phyloP scores from a whole-genome alignment of 1,140 invertebrate species.

The Colletes gigas region DNA sequence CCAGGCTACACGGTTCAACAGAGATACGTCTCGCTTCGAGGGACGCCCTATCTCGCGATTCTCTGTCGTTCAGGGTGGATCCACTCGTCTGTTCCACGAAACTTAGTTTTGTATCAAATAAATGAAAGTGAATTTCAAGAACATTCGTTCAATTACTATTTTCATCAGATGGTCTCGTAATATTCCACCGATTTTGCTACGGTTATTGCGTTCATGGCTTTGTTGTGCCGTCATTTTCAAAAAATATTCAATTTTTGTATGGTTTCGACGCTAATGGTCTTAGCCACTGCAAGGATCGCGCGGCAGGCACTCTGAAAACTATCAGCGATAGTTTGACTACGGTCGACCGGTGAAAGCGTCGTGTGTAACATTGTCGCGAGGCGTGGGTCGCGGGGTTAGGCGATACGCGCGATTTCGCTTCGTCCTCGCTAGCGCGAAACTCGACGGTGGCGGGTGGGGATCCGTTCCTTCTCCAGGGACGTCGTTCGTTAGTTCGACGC shows the following conservation, averaged over 20 bases:
- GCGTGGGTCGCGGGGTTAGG: slow-evolving; percentile 59
- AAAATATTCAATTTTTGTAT: too few species aligned
- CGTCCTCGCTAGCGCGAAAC: slow-evolving; percentile 43
- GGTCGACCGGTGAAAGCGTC: slow-evolving; percentile 56
- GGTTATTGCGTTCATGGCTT: too few species aligned
- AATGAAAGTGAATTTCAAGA: too few species aligned
- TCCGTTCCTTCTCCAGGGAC: slow-evolving; percentile 7
- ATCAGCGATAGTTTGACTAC: slow-evolving; percentile 27
- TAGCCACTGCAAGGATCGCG: background rate
- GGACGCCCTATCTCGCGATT: too few species aligned
- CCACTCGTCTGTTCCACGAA: too few species aligned
- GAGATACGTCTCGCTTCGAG: too few species aligned
- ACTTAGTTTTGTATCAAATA: too few species aligned
- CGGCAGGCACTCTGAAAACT: background rate
- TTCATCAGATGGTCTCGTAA: too few species aligned
- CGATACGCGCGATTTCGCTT: slow-evolving; percentile 58
- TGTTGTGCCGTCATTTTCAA: too few species aligned
- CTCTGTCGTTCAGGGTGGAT: too few species aligned
- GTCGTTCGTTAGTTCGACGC: slow-evolving; percentile 30
- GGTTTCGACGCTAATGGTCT: background rate
- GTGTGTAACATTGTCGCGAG: slow-evolving; percentile 63
- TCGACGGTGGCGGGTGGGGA: slow-evolving; percentile 15
- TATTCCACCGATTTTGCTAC: too few species aligned
- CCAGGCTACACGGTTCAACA: background rate
- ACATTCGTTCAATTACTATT: too few species aligned